Evolutionary conservation across 92 coral and sea anemone genomes (phyloP).

Genomic region (Siderastrea siderea): DNA sequence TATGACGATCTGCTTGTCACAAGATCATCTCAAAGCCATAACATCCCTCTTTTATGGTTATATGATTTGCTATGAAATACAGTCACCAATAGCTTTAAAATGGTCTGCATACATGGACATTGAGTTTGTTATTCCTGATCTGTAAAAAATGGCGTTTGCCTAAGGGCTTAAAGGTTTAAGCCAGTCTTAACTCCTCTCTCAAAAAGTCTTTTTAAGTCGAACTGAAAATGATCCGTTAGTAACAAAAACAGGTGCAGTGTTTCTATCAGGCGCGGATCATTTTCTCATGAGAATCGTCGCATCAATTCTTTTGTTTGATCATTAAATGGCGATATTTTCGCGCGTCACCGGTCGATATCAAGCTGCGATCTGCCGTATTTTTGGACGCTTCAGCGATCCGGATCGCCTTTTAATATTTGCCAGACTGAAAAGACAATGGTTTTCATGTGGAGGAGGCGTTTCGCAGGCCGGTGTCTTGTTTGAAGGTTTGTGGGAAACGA

Average conservation of each 20-base stretch:
- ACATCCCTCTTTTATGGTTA: no score
- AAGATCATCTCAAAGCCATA: no score
- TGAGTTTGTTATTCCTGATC: no score
- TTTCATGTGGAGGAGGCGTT: not conserved
- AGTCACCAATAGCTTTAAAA: no score
- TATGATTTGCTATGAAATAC: no score
- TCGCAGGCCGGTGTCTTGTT: not conserved
- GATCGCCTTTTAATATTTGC: not conserved
- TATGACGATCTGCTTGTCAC: no score
- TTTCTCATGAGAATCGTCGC: conserved; percentile 37
- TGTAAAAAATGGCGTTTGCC: no score
- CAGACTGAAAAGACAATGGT: not conserved
- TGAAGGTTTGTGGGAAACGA: not conserved
- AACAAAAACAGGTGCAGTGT: not conserved
- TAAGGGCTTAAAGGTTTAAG: no score
- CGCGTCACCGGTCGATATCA: conserved; percentile 2
- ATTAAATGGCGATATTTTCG: not conserved
- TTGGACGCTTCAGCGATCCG: not conserved
- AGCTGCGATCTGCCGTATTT: conserved; percentile 18
- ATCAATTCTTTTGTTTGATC: not conserved
- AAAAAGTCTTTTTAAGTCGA: no score
- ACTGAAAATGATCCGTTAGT: not conserved
- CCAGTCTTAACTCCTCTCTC: no score
- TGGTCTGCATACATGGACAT: no score
- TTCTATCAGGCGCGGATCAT: not conserved